Base-by-base conservation (phyloP, 2,113 vertebrate genomes). In the Pterocles orientalis region DNA sequence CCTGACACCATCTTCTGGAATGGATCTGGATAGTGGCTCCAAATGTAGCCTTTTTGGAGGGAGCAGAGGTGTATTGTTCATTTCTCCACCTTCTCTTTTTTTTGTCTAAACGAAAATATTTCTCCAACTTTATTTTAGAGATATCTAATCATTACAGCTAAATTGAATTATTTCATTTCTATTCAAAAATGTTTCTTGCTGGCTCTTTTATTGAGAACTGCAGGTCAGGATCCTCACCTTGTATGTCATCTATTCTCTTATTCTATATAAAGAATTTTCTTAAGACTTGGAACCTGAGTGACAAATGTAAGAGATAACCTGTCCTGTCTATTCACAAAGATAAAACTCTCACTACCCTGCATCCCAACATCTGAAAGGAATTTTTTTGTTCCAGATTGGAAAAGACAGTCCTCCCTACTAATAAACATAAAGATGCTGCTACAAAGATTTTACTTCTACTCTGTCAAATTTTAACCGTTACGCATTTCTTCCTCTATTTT, bases 211-310 rank as follows among this genome's bases (percentile, higher is more conserved):
- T 23, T 20, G 18, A 65, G 45, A 90, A 72, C 45, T 31, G 43
- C 16, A 76, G 45, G 62, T 85, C 57, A 73, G 28, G 41, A 75
- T 86, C 51, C 26, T 92, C 36, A 88, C 5, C 17, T 26, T 43
- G 12, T 71, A 12, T 70, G 77, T 83, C 12, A 66, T 79, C 71
- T 41, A 31, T 88, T 90, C 50, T 53, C 66, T 92, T 19, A 7
- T 61, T 88, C n/a, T 76, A 4, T 65, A 65, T 6, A 90, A 89
- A 86, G 23, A 51, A 77, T 90, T 93, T 86, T 72, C 80, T 88
- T 88, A 88, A 92, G 60, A 81, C 43, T 28, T 81, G 51, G 21
- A 88, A 41, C 56, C 41, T 95, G 80, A 90, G 36, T 81, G 82
- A 73, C 78, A 96, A 36, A 81, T 92, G 72, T 88, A 61, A 90